Base-by-base conservation (phyloP, 2,113 vertebrate genomes). In the Platysteira castanea region DNA sequence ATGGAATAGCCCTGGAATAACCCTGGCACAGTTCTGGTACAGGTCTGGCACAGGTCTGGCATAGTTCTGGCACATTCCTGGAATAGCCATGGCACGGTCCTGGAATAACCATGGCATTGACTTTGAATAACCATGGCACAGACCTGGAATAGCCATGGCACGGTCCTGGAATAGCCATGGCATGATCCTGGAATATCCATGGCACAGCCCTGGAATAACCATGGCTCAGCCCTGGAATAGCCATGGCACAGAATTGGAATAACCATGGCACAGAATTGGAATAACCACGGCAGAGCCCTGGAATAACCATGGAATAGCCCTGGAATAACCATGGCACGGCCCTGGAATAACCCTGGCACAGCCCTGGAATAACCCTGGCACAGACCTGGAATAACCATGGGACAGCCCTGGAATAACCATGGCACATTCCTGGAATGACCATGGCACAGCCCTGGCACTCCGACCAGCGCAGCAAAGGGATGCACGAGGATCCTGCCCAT, bases 401-500 rank as follows among this genome's bases (percentile, higher is more conserved):
- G 27, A 19, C 30, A 50, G 18, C 2, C 3, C 22, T 60, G 37
- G n/a, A n/a, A n/a, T n/a, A n/a, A n/a, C n/a, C n/a, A n/a, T n/a
- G n/a, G 50, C n/a, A 18, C 30, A 57, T 13, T 2, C 3, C 22
- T 60, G 37, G 64, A 2, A n/a, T 26, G 7, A 5, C 33, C 18
- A 5, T 15, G 24, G 42, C 59, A 63, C 35, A 23, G 5, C 27
- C 4, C 42, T n/a, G 33, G 50, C 19, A 11, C 12, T 6, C 15
- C 2, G 4, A 7, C 7, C 64, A 26, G 44, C 37, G 9, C 0
- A 0, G 33, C 33, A 6, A 21, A 59, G 23, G 31, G 31, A 14
- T 11, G 47, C 26, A 2, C 35, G 20, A 26, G 1, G 18, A 60
- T 19, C 49, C 64, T 50, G 59, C 41, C n/a, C 56, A 15, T 11